Evolutionary conservation across 2,113 vertebrate species (phyloP).

Genomic region (Phaethornis superciliosus): DNA sequence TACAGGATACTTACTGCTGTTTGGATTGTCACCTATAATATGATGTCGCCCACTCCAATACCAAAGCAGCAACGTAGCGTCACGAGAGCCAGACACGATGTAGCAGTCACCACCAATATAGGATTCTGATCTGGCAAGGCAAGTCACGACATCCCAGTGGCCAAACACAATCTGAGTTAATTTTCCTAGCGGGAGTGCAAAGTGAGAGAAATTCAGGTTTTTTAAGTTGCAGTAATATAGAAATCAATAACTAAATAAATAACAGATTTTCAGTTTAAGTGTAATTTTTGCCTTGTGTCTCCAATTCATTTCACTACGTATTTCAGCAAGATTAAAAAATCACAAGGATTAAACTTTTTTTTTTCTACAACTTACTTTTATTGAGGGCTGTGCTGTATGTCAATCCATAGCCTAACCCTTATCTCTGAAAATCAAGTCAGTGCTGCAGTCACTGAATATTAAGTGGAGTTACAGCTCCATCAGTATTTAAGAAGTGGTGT

Average conservation of each 20-base stretch:
- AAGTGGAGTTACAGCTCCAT: background rate
- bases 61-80: conserved; percentile 95
- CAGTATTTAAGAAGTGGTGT: background rate
- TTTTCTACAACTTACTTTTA: background rate
- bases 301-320: background rate
- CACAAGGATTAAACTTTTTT: background rate
- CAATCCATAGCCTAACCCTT: background rate
- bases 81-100: conserved; percentile 95
- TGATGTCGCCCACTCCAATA: conserved; percentile 98
- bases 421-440: conserved; percentile 2
- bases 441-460: conserved; percentile 35
- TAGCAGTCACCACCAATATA: conserved; percentile 99
- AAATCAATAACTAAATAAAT: background rate
- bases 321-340: background rate
- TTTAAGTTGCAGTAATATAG: background rate
- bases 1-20: conserved; percentile 87
- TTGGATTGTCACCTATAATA: conserved; percentile 97
- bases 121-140: conserved; percentile 94
- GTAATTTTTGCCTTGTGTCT: background rate
- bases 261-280: background rate
- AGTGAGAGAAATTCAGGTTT: background rate
- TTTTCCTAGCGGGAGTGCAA: conserved; percentile 81
- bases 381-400: background rate
- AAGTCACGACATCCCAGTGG: conserved; percentile 98
- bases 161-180: conserved; percentile 98